Conservation (phyloP, 1,140 invertebrate species). For the Aphelenchoides besseyi region DNA sequence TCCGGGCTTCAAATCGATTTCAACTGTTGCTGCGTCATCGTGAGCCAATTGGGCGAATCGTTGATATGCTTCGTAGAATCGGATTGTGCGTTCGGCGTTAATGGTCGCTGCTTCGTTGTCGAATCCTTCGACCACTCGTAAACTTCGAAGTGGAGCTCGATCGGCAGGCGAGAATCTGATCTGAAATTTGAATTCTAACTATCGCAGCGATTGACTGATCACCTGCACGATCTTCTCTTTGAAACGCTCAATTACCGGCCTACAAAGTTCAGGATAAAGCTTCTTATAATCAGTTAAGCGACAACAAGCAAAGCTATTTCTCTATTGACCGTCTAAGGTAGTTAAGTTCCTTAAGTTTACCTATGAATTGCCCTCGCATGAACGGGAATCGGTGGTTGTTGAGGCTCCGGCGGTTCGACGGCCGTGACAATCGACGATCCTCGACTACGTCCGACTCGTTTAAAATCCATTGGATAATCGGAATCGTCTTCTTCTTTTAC, state of each 20-base stretch:
- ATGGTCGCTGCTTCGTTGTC: conserved; percentile 42
- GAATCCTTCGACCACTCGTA: conserved; percentile 21
- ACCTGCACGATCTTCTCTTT: conserved; percentile 16
- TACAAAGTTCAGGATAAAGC: too few species aligned
- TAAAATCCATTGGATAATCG: background rate
- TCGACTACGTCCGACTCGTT: background rate
- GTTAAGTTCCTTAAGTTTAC: too few species aligned
- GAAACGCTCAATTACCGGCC: conserved; percentile 32
- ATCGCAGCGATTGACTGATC: background rate
- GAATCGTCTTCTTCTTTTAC: background rate
- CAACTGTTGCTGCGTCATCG: conserved; percentile 66
- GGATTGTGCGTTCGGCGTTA: conserved; percentile 66
- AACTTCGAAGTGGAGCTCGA: conserved; percentile 66
- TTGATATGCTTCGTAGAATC: conserved; percentile 70
- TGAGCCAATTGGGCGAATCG: conserved; percentile 68
- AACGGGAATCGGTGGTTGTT: background rate
- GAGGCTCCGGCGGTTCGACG: background rate
- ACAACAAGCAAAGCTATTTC: too few species aligned
- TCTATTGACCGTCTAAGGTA: too few species aligned
- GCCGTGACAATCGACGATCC: background rate
- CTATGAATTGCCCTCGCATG: conserved; percentile 31
- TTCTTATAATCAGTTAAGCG: too few species aligned
- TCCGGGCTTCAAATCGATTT: conserved; percentile 70
- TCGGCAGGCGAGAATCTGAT: conserved; percentile 74
- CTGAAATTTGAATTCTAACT: too few species aligned